Evolutionary conservation across 2,888 invertebrate species (phyloP).

Genomic region (Mylabris sibirica): DNA sequence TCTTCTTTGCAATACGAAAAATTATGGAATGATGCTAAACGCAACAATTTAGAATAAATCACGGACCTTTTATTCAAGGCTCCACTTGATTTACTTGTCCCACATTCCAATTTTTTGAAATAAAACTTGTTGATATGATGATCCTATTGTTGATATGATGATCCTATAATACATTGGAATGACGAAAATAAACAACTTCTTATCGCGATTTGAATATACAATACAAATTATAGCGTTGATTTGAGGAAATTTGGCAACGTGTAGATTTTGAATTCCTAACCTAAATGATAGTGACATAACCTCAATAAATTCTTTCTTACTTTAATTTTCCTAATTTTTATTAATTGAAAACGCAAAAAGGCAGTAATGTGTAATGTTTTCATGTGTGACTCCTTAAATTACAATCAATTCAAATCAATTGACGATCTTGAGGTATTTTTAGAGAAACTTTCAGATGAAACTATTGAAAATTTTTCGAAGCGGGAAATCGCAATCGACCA

Average conservation of each 20-base stretch:
- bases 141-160: too few species aligned
- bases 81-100: too few species aligned
- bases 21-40: too few species aligned
- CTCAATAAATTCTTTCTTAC: not conserved
- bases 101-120: too few species aligned
- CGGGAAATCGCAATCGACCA: conserved; percentile 6
- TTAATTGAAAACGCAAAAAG: not conserved
- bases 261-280: not conserved
- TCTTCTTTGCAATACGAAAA: too few species aligned
- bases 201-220: too few species aligned
- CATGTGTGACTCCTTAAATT: not conserved
- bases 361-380: conserved; percentile 7
- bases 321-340: not conserved
- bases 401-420: not conserved
- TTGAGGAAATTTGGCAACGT: not conserved
- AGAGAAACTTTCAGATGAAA: not conserved
- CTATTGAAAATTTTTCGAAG: not conserved
- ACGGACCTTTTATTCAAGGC: too few species aligned
- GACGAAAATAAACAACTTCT: too few species aligned
- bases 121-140: too few species aligned
- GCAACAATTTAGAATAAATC: too few species aligned
- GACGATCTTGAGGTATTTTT: not conserved
- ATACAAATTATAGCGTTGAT: too few species aligned
- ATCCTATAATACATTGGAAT: too few species aligned
- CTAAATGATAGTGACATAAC: not conserved